Conservation (phyloP, 2,888 invertebrate species). For the Noctua fimbriata region DNA sequence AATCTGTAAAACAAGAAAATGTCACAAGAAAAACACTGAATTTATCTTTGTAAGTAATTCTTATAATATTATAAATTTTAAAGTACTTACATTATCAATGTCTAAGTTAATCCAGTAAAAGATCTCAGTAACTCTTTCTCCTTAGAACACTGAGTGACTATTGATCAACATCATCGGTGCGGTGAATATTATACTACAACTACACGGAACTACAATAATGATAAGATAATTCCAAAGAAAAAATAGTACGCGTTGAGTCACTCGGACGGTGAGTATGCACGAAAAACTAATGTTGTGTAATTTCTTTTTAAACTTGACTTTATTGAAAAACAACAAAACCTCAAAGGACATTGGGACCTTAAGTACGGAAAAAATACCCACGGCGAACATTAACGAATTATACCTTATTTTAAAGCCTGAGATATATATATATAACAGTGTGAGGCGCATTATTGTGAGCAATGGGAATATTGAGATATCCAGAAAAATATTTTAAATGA, state of each 20-base stretch:
- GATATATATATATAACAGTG: too few species aligned
- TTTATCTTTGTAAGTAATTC: neutral
- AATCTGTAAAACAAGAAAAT: neutral
- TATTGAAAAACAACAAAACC: neutral
- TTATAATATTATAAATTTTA: neutral
- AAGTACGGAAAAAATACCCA: too few species aligned
- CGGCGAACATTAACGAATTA: too few species aligned
- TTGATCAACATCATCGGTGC: neutral
- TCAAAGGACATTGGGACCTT: neutral
- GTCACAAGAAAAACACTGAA: neutral
- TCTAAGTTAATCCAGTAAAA: neutral
- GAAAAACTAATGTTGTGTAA: neutral
- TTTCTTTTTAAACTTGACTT: neutral
- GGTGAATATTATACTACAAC: neutral
- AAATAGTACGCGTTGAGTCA: neutral
- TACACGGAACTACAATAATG: neutral
- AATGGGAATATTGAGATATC: too few species aligned
- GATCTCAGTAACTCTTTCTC: neutral
- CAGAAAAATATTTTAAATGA: too few species aligned
- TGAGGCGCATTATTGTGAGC: too few species aligned
- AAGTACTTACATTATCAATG: constrained; percentile 12
- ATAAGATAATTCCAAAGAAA: neutral
- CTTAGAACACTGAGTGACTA: neutral
- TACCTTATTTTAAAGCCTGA: too few species aligned
- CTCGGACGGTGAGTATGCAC: neutral